Evolutionary conservation across 2,113 vertebrate genomes (phyloP).

Genomic region (Misgurnus mizolepis): DNA sequence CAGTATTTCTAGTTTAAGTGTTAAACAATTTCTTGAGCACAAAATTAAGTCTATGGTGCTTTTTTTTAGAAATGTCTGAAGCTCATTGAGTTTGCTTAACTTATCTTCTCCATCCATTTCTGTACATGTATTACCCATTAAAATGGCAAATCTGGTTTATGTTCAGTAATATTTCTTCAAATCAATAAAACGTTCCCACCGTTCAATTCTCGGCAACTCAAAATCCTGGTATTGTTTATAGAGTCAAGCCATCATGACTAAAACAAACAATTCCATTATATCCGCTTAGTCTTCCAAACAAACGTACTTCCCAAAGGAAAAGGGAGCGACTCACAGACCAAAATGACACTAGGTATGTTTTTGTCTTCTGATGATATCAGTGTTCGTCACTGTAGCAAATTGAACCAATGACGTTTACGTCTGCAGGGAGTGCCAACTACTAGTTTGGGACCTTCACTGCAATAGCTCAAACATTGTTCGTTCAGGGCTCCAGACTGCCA

Average conservation of each 20-base stretch:
- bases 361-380: constrained; percentile 5
- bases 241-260: not conserved
- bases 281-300: not conserved
- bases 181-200: not conserved
- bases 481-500: too few species aligned
- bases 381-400: not conserved
- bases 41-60: not conserved
- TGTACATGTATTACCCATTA: not conserved
- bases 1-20: not conserved
- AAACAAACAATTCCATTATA: not conserved
- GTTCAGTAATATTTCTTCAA: not conserved
- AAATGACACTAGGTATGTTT: not conserved
- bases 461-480: not conserved
- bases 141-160: not conserved
- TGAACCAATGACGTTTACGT: not conserved
- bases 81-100: not conserved
- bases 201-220: not conserved
- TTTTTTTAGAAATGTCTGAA: not conserved
- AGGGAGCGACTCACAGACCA: not conserved
- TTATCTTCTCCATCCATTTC: not conserved
- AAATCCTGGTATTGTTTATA: not conserved
- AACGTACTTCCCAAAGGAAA: not conserved
- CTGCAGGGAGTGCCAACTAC: not conserved
- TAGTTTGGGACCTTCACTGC: not conserved
- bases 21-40: not conserved